Evolutionary conservation across 2,113 vertebrate species (phyloP).

Genomic region (Ammodytes marinus): DNA sequence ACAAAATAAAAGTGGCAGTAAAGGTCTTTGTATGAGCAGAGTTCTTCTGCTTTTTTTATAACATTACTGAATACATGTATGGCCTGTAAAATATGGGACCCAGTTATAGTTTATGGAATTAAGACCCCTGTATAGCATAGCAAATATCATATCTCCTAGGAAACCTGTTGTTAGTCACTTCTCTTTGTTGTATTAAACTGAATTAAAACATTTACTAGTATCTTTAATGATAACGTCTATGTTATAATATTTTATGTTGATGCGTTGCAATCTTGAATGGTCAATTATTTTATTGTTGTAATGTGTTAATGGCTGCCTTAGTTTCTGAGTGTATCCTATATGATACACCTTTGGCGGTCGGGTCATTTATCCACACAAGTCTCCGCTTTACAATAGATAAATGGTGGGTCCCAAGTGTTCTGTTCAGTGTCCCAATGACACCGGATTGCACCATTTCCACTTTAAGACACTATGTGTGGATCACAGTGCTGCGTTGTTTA

Average conservation of each 20-base stretch:
- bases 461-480: background rate
- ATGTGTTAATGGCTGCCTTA: background rate
- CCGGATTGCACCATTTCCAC: constrained; percentile 6
- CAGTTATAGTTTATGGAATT: constrained; percentile 58
- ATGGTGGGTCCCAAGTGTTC: constrained; percentile 1
- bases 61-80: constrained; percentile 22
- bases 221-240: constrained; percentile 20
- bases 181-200: constrained; percentile 46
- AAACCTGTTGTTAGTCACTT: constrained; percentile 58
- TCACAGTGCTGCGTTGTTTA: background rate
- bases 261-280: background rate
- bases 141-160: constrained; percentile 46
- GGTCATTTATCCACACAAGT: background rate
- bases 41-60: constrained; percentile 60
- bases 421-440: background rate
- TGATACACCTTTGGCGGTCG: background rate
- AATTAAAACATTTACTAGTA: constrained; percentile 60
- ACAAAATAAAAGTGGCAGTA: constrained; percentile 53
- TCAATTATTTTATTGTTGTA: background rate
- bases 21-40: constrained; percentile 32
- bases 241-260: constrained; percentile 33
- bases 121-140: constrained; percentile 66
- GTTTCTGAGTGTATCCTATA: background rate
- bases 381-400: background rate
- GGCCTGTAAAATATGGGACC: constrained; percentile 38